Evolutionary conservation across 2,888 invertebrate genomes (phyloP).

Genomic region (Rhimphoctona megacephalus): DNA sequence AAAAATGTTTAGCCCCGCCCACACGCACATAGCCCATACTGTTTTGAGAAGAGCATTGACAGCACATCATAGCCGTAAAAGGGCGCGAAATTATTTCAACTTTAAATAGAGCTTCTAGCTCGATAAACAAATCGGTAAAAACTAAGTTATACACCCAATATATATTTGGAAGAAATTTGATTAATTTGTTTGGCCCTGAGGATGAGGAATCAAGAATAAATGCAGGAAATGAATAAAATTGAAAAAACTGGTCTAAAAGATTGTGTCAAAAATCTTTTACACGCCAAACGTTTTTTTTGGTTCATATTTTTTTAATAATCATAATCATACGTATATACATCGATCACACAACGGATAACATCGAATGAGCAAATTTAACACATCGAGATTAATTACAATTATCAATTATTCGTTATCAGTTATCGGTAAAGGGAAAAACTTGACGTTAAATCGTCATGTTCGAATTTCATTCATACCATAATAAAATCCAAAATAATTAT

Average conservation of each 20-base stretch:
- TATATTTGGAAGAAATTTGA: no score
- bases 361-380: conserved; percentile 65
- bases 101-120: no score
- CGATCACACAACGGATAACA: conserved; percentile 67
- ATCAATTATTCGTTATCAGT: conserved; percentile 21
- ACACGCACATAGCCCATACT: no score
- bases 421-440: conserved; percentile 3
- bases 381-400: conserved; percentile 53
- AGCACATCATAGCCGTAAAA: no score
- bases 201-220: neutral
- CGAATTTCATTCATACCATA: neutral
- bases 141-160: no score
- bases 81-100: no score
- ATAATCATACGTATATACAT: conserved; percentile 60
- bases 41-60: no score
- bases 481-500: neutral
- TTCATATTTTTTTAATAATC: conserved; percentile 4
- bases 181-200: no score
- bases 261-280: no score
- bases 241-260: neutral
- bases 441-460: neutral
- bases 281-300: no score
- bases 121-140: no score
- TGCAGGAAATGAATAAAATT: neutral
- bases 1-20: no score